These are phyloP conservation scores for Salmo trutta DNA, from an alignment of 2,797 vertebrate genomes.

Conservation along the genomic window DNA sequence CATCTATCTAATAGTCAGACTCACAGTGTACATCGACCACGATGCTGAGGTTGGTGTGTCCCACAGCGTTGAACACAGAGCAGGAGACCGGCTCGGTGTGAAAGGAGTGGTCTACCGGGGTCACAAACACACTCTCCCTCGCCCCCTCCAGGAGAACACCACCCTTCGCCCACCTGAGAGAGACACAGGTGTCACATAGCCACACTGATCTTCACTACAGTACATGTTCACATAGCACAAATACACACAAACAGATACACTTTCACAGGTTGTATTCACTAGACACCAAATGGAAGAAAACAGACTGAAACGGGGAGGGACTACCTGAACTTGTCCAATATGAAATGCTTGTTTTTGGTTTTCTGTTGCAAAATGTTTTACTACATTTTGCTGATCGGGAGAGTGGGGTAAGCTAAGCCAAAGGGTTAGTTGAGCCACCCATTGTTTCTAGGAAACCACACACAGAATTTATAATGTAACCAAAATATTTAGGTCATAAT, in stretches of 20 bases:
- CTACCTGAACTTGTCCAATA: too few species aligned
- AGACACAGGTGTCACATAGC: slow-evolving; percentile 13
- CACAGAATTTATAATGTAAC: too few species aligned
- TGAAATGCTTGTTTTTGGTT: too few species aligned
- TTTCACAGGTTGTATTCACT: background rate
- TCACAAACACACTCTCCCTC: slow-evolving; percentile 85
- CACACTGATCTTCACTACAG: slow-evolving; percentile 9
- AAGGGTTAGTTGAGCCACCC: too few species aligned
- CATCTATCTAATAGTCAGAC: slow-evolving; percentile 37
- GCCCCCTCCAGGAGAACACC: slow-evolving; percentile 90
- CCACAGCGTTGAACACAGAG: slow-evolving; percentile 92
- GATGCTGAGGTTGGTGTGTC: slow-evolving; percentile 95
- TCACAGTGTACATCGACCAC: slow-evolving; percentile 95
- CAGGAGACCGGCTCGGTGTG: slow-evolving; percentile 97
- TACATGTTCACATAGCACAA: slow-evolving; percentile 9
- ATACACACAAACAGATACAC: background rate
- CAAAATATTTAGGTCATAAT: too few species aligned
- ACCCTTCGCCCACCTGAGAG: slow-evolving; percentile 91
- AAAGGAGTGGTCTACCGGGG: slow-evolving; percentile 91
- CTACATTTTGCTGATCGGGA: too few species aligned
- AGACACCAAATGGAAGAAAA: too few species aligned
- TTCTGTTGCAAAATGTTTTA: too few species aligned
- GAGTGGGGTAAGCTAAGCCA: too few species aligned
- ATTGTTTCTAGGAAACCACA: too few species aligned
- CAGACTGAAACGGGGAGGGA: too few species aligned